Evolutionary conservation across 2,113 vertebrate genomes (phyloP).

Genomic region (Larimichthys crocea): DNA sequence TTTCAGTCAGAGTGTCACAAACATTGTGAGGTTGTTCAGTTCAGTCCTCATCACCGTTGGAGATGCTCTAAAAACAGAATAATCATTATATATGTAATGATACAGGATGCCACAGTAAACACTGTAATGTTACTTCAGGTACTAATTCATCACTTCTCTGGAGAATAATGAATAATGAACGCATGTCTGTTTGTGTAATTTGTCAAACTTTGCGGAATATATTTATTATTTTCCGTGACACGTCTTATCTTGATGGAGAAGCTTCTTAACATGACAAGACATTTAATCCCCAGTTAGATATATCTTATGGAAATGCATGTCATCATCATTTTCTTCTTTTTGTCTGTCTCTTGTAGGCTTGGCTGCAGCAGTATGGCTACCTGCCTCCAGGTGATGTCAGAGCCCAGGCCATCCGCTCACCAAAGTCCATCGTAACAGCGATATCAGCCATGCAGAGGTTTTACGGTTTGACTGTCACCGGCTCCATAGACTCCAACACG

Average conservation of each 20-base stretch:
- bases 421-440: slow-evolving; percentile 86
- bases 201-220: background rate
- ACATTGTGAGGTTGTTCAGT: background rate
- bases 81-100: background rate
- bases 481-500: slow-evolving; percentile 86
- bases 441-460: slow-evolving; percentile 92
- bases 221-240: background rate
- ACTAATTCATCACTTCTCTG: background rate
- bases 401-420: slow-evolving; percentile 90
- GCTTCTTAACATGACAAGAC: too few relatives aligned
- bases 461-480: slow-evolving; percentile 89
- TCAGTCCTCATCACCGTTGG: background rate
- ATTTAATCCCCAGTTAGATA: too few relatives aligned
- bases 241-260: too few relatives aligned
- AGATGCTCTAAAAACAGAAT: background rate
- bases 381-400: slow-evolving; percentile 91
- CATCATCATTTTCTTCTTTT: too few relatives aligned
- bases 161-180: background rate
- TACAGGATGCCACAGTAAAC: background rate
- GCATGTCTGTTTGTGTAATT: background rate
- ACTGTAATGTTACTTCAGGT: background rate
- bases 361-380: slow-evolving; percentile 95
- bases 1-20: background rate
- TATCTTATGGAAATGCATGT: too few relatives aligned
- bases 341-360: slow-evolving; percentile 79